These are phyloP conservation scores for Drosophila diplacantha DNA, from an alignment of 2,888 invertebrate species.

Conservation along the genomic window DNA sequence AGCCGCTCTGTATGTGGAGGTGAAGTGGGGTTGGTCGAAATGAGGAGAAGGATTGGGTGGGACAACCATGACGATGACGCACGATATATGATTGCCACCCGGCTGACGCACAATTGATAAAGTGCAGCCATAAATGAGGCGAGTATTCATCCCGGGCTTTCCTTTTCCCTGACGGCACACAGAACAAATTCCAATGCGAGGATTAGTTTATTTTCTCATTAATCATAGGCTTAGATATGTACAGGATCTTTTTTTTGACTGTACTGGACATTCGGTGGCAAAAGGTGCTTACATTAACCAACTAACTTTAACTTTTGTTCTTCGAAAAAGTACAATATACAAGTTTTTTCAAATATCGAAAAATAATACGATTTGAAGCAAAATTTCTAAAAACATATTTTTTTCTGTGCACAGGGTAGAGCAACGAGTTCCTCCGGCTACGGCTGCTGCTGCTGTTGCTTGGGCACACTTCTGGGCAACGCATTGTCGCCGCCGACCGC, in stretches of 20 bases:
- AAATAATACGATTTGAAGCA: background rate
- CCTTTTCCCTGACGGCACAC: conserved; percentile 4
- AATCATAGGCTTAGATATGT: too few relatives aligned
- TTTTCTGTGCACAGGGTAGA: conserved; percentile 41
- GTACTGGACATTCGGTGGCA: too few relatives aligned
- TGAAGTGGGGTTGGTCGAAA: background rate
- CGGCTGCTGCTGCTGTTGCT: conserved; percentile 58
- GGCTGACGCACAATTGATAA: conserved; percentile 60
- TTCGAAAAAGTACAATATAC: background rate
- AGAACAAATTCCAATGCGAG: conserved; percentile 1
- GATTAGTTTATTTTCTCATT: background rate
- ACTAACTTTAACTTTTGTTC: background rate
- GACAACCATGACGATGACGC: conserved; percentile 50
- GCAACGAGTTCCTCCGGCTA: conserved; percentile 56
- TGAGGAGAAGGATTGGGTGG: conserved; percentile 15
- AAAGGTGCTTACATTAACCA: too few relatives aligned
- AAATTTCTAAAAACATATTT: background rate
- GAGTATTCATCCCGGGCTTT: conserved; percentile 21
- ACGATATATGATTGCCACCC: conserved; percentile 35
- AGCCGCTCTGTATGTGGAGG: conserved; percentile 17
- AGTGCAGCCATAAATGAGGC: conserved; percentile 52
- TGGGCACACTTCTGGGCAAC: conserved; percentile 70
- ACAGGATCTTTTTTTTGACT: too few relatives aligned
- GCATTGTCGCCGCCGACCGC: conserved; percentile 73
- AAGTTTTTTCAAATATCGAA: background rate